Conservation (phyloP, 2,797 vertebrate species). For the Propithecus deckenii region DNA sequence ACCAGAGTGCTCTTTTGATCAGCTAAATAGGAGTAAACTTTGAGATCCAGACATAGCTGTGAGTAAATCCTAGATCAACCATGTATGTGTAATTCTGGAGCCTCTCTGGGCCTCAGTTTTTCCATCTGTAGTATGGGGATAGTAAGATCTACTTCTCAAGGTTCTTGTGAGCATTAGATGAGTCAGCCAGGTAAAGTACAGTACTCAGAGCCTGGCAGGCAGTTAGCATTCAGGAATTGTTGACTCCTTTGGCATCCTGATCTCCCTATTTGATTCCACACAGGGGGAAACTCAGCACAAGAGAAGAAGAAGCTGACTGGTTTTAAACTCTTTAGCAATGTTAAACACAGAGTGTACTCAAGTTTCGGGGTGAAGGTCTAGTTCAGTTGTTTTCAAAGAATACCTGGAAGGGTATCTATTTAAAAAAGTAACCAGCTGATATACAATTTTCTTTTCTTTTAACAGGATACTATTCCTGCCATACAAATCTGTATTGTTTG, state of each 20-base stretch:
- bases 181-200: neutral
- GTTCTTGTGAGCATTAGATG: neutral
- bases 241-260: neutral
- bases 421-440: neutral
- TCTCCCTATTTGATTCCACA: neutral
- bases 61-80: neutral
- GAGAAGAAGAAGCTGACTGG: neutral
- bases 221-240: neutral
- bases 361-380: neutral
- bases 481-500: conserved; percentile 14
- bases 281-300: neutral
- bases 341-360: neutral
- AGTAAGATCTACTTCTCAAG: neutral
- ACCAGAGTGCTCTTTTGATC: neutral
- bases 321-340: neutral
- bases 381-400: conserved; percentile 1
- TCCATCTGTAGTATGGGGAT: neutral
- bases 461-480: neutral
- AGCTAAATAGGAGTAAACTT: neutral
- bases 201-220: neutral
- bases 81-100: neutral
- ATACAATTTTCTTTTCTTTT: neutral
- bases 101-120: neutral
- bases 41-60: neutral
- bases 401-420: neutral